Base-by-base conservation (phyloP, 2,797 vertebrate genomes). In the Adrianichthys oophorus region DNA sequence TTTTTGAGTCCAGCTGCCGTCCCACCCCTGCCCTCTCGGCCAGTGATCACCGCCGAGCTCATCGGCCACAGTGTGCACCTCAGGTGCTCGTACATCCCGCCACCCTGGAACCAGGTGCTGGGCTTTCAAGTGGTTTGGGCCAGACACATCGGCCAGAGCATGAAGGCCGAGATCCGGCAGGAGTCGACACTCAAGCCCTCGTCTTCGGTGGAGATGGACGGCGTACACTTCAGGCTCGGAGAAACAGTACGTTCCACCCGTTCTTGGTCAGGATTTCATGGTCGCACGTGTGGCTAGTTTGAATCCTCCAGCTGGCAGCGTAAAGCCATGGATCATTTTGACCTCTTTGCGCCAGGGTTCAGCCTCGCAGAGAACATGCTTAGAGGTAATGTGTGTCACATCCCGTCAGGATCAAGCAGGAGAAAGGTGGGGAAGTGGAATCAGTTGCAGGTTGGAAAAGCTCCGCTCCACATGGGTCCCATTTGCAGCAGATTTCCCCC, bases 171-270 rank as follows among this genome's bases (percentile, higher is more conserved):
- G 82, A 71, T 95, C 72, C 76, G 83, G 56, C 83, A 74, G n/a
- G 92, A 93, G 53, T 86, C 82, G 43, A 92, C 92, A 1, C 40
- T 63, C 16, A 85, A 86, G 78, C 46, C 80, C 0, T 90, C 91
- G 72, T 88, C 91, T 7, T 55, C 80, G 45, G 15, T 86, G 1
- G 92, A 94, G 89, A 91, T 95, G 90, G 92, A 95, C 1, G 89
- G 92, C 0, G 32, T 92, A 46, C 91, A 92, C 77, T 93, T 96
- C 82, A 87, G 80, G 64, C 45, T 93, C 40, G 91, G 92, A 70
- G 94, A 95, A 78, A 93, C 77, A 80, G 92, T 94, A 93, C 93
- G 37, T 62, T 42, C 75, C 41, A 23, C 64, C 61, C 37, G 16
- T 85, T 74, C 4, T 8, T 37, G 7, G 24, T 43, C 40, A 55